Evolutionary conservation across 2,888 invertebrate genomes (phyloP), one percentile per base, ranked within the genome.

Genomic region (Frankliniella intonsa): DNA sequence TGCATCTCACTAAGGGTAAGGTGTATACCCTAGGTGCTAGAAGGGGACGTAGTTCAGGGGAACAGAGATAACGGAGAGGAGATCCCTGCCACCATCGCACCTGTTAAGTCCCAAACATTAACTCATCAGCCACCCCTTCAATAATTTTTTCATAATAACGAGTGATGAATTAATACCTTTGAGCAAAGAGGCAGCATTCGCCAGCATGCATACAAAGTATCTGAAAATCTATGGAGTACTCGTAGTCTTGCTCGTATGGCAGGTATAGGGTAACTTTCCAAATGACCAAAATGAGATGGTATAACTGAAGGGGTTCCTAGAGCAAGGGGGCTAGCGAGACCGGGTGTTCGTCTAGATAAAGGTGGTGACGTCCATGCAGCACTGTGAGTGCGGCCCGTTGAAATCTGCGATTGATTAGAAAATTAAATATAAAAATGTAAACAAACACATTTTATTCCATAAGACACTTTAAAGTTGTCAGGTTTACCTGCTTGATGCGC

Each of bases 371-470:
- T 91, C 92, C 92, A 92, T 3, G 92, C 92, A 3, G 91, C 90
- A 85, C 91, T 90, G 86, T 92, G 92, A 17, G 91, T 91, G 82
- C 91, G 87, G 9, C 92, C 92, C 5, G 92, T 91, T 2, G 91
- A 91, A 81, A 92, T 90, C 90, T 90, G 85, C 27, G 14, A 82
- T 49, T 22, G 55, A 80, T 76, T 1, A 79, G 27, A 38, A 76
- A 25, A 22, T 76, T 5, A 8, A 76, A 2, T 25, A 8, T 7
- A 76, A 82, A 51, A 49, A 80, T 38, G 38, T 38, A 3, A 38
- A 38, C 38, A 38, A 3, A 38, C 38, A 38, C 2, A 38, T 38
- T 38, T 38, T 5, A 38, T 38, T 38, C 5, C 38, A 38, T 38
- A 38, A 38, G 38, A 38, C 38, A 38, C 38, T 3, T 17, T 0